Evolutionary conservation across 2,113 vertebrate genomes (phyloP).

Genomic region (Eidolon helvum): DNA sequence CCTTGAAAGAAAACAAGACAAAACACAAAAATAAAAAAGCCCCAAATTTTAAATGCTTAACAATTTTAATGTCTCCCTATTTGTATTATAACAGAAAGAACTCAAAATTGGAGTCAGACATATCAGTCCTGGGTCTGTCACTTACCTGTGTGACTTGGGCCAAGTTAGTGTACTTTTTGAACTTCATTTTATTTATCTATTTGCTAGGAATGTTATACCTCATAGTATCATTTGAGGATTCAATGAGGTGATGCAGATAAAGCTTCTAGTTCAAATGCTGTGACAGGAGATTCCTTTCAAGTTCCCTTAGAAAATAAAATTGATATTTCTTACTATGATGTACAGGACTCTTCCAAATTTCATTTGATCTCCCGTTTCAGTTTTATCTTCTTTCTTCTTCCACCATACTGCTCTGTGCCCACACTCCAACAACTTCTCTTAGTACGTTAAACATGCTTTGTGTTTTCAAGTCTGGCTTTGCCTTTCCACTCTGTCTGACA

Average conservation of each 20-base stretch:
- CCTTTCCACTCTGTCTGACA: slow-evolving; percentile 27
- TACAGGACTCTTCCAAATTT: background rate
- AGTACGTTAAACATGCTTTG: slow-evolving; percentile 24
- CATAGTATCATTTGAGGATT: slow-evolving; percentile 34
- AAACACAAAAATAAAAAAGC: slow-evolving; percentile 22
- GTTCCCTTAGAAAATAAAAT: slow-evolving; percentile 28
- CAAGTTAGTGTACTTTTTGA: slow-evolving; percentile 15
- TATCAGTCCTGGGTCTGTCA: background rate
- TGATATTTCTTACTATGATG: background rate
- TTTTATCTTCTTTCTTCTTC: background rate
- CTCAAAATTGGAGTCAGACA: slow-evolving; percentile 35
- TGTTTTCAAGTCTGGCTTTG: slow-evolving; percentile 37
- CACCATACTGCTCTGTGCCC: background rate
- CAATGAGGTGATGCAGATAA: background rate
- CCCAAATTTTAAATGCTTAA: slow-evolving; percentile 29
- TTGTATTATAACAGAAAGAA: slow-evolving; percentile 15
- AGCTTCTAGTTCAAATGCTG: background rate
- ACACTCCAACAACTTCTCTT: background rate
- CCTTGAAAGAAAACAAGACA: background rate
- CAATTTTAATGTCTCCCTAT: background rate
- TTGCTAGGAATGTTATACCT: slow-evolving; percentile 6
- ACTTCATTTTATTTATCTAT: slow-evolving; percentile 32
- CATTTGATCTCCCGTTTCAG: background rate
- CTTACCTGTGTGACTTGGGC: slow-evolving; percentile 11
- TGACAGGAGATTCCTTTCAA: background rate